Percentiles rank a stretch among this genome's conserved stretches.
Conservation (phyloP, 2,888 invertebrate species). For the Toxonevra muliebris region DNA sequence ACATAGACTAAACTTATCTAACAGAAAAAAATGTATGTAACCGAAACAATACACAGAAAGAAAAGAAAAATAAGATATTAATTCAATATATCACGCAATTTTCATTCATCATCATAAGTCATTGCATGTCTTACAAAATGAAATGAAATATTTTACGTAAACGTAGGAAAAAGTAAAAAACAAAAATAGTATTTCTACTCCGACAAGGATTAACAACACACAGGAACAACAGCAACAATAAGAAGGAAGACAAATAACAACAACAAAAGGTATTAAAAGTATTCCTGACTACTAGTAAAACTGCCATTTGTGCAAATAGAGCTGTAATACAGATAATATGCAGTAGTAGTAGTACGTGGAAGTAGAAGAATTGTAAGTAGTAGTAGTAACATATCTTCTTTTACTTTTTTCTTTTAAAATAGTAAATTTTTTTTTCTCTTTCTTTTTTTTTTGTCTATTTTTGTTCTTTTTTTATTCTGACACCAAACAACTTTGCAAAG, state of each 20-base stretch:
- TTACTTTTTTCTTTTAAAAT: too few relatives aligned
- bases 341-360: too few relatives aligned
- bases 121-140: slow-evolving; percentile 48
- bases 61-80: slow-evolving; percentile 16
- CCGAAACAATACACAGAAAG: too few relatives aligned
- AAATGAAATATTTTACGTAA: slow-evolving; percentile 54
- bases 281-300: slow-evolving; percentile 25
- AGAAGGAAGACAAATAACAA: background rate
- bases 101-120: slow-evolving; percentile 65
- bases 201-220: slow-evolving; percentile 13
- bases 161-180: slow-evolving; percentile 5
- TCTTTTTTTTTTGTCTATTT: background rate
- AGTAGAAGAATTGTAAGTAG: too few relatives aligned
- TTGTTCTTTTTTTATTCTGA: too few relatives aligned
- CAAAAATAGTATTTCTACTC: background rate
- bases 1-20: too few relatives aligned
- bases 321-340: slow-evolving; percentile 27
- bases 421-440: background rate
- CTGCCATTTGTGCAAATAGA: slow-evolving; percentile 44
- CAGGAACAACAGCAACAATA: too few relatives aligned
- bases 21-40: too few relatives aligned
- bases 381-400: too few relatives aligned
- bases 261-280: slow-evolving; percentile 11
- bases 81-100: slow-evolving; percentile 53
- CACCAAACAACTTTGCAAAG: too few relatives aligned